These are phyloP conservation scores for Acyrthosiphon pisum DNA, from an alignment of 1,140 invertebrate genomes.

Conservation along the genomic window DNA sequence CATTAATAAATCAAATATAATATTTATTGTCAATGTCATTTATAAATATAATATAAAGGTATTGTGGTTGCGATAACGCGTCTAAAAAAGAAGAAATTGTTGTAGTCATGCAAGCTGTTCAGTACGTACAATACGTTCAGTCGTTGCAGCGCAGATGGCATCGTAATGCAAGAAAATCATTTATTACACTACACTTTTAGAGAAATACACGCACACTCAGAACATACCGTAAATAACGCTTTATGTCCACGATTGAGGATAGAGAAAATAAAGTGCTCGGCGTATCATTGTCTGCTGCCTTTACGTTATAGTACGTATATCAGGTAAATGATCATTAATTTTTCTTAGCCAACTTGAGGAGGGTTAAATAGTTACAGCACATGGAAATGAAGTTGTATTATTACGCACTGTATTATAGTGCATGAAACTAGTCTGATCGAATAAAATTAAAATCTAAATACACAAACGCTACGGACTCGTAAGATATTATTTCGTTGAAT, in stretches of 20 bases:
- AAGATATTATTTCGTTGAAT: not conserved
- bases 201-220: constrained; percentile 1
- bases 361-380: constrained; percentile 8
- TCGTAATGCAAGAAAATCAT: constrained; percentile 8
- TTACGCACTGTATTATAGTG: not conserved
- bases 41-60: not conserved
- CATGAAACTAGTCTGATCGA: not conserved
- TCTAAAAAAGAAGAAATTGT: constrained; percentile 2
- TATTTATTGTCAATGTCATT: not conserved
- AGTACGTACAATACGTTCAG: not conserved
- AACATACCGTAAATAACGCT: constrained; percentile 14
- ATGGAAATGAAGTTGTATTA: not conserved
- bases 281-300: not conserved
- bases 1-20: not conserved
- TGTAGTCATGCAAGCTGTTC: constrained; percentile 1
- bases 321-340: constrained; percentile 23
- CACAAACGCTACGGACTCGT: not conserved
- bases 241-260: constrained; percentile 17
- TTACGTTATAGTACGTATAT: not conserved
- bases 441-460: not conserved
- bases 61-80: not conserved
- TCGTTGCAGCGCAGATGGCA: not conserved
- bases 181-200: constrained; percentile 12
- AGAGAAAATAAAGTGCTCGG: constrained; percentile 24
- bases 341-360: constrained; percentile 1